Evolutionary conservation across 2,797 vertebrate genomes (phyloP).

Genomic region (Danio tinwini): DNA sequence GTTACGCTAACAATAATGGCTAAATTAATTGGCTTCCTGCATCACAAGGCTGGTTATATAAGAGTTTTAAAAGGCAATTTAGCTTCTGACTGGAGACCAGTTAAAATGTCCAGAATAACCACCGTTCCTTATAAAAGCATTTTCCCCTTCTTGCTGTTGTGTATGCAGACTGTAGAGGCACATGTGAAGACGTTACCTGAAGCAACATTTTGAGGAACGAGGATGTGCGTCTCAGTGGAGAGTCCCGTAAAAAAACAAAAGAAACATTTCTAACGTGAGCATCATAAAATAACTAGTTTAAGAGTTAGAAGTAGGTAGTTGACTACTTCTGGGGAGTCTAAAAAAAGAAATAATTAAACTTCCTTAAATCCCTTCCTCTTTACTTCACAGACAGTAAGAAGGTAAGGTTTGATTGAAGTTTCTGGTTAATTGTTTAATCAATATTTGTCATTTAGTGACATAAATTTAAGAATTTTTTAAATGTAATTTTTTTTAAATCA

Average conservation of each 20-base stretch:
- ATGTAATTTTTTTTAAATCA: no score
- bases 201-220: slow-evolving; percentile 16
- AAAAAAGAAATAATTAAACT: not conserved
- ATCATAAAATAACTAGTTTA: not conserved
- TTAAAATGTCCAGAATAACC: slow-evolving; percentile 53
- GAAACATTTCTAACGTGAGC: not conserved
- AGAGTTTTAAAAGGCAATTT: slow-evolving; percentile 36
- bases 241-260: not conserved
- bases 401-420: no score
- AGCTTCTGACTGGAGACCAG: slow-evolving; percentile 49
- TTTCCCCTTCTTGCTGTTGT: slow-evolving; percentile 35
- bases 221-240: not conserved
- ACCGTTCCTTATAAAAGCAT: slow-evolving; percentile 45
- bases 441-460: no score
- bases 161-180: slow-evolving; percentile 42
- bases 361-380: no score
- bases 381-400: no score
- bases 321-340: not conserved
- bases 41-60: slow-evolving; percentile 43
- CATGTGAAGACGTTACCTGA: slow-evolving; percentile 44
- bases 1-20: slow-evolving; percentile 9
- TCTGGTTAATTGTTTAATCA: no score
- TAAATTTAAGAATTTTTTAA: no score
- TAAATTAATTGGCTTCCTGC: slow-evolving; percentile 34
- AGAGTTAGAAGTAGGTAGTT: not conserved